phyloP scores from a whole-genome alignment of 2,113 vertebrate genomes.

The Oryzias woworae region DNA sequence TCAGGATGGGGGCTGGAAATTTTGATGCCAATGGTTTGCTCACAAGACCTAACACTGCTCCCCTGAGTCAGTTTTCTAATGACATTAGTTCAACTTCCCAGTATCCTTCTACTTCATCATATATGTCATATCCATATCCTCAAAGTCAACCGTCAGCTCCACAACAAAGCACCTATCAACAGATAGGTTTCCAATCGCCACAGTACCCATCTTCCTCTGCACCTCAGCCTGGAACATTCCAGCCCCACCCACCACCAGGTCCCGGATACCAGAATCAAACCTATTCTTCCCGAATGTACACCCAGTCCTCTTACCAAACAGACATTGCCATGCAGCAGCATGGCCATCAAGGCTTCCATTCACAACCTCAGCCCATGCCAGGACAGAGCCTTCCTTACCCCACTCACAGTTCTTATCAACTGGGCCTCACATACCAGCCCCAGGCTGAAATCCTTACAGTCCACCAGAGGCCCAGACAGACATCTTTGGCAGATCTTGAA shows the following conservation, averaged over 20 bases:
- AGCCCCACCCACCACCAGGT: conserved; percentile 81
- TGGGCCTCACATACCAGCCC: conserved; percentile 79
- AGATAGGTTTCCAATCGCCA: conserved; percentile 85
- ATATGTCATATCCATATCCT: conserved; percentile 83
- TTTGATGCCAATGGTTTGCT: conserved; percentile 81
- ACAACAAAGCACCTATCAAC: conserved; percentile 81
- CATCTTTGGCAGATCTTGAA: conserved; percentile 92
- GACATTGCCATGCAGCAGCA: conserved; percentile 82
- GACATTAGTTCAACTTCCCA: conserved; percentile 80
- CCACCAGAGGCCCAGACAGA: conserved; percentile 91
- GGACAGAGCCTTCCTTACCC: conserved; percentile 81
- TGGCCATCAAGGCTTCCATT: conserved; percentile 83
- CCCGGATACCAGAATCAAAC: conserved; percentile 82
- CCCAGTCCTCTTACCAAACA: conserved; percentile 81
- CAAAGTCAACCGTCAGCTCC: conserved; percentile 78
- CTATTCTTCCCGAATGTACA: conserved; percentile 81
- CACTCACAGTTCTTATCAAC: conserved; percentile 74
- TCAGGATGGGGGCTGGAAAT: conserved; percentile 81
- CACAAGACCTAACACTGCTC: conserved; percentile 77
- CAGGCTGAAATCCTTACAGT: conserved; percentile 79
- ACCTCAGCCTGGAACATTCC: conserved; percentile 85
- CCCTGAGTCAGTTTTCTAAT: conserved; percentile 82
- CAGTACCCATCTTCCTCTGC: conserved; percentile 83
- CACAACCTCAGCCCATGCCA: conserved; percentile 81
- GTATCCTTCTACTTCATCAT: conserved; percentile 81